Percentiles rank a stretch among this genome's conserved stretches.
Conservation (phyloP, 2,888 invertebrate genomes). For the Belgica antarctica region DNA sequence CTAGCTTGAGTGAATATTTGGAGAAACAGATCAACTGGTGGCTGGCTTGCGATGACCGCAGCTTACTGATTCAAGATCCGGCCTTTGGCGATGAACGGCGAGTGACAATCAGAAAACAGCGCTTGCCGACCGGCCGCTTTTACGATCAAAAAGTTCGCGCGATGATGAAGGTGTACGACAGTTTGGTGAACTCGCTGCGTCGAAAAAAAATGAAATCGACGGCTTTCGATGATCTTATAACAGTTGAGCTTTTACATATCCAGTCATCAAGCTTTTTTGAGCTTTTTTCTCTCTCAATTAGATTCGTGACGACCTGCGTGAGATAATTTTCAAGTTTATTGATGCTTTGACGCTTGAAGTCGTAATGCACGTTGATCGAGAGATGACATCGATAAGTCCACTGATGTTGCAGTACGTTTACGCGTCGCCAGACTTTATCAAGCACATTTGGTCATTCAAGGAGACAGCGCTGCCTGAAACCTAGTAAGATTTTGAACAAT, state of each 20-base stretch:
- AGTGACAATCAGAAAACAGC: background rate
- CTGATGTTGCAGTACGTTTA: background rate
- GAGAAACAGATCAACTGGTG: constrained; percentile 29
- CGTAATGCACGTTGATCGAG: constrained; percentile 25
- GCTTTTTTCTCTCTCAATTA: background rate
- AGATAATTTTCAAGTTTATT: constrained; percentile 26
- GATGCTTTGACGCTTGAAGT: constrained; percentile 23
- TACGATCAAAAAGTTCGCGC: constrained; percentile 16
- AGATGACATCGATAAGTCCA: constrained; percentile 33
- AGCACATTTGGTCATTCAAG: constrained; percentile 32
- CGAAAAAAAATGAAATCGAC: background rate
- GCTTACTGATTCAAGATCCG: constrained; percentile 19
- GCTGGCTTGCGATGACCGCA: constrained; percentile 28
- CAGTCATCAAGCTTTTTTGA: background rate
- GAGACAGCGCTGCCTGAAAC: constrained; percentile 26
- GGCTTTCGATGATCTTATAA: constrained; percentile 18
- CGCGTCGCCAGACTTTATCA: constrained; percentile 6
- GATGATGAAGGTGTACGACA: constrained; percentile 29
- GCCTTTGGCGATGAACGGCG: background rate
- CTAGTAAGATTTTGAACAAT: constrained; percentile 9
- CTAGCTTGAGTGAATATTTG: background rate
- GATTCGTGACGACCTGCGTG: constrained; percentile 19
- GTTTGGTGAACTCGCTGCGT: constrained; percentile 21
- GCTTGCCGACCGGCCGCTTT: constrained; percentile 16
- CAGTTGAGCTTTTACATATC: constrained; percentile 1